phyloP scores from a whole-genome alignment of 2,888 invertebrate species.

The Podabrus alpinus region DNA sequence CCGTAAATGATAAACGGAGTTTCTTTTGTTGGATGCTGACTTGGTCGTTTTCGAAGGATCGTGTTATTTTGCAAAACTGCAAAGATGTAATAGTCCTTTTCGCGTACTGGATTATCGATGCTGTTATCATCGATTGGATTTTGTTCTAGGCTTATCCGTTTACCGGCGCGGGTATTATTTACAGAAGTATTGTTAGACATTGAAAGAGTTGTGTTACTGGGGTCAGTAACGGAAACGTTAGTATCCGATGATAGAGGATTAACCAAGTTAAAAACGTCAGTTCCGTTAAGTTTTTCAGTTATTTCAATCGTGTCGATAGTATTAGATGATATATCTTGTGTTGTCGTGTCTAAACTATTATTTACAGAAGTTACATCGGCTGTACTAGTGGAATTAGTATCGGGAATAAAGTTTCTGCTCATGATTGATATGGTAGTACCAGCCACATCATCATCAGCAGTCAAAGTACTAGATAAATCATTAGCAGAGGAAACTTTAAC shows the following conservation, averaged over 20 bases:
- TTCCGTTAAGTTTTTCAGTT: constrained; percentile 21
- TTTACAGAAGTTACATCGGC: constrained; percentile 3
- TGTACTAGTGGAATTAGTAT: constrained; percentile 16
- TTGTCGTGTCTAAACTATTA: constrained; percentile 16
- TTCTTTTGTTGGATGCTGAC: constrained; percentile 68
- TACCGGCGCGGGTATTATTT: constrained; percentile 39
- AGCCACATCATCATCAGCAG: constrained; percentile 59
- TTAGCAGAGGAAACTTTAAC: constrained; percentile 52
- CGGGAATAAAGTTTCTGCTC: constrained; percentile 55
- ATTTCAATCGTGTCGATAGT: constrained; percentile 34
- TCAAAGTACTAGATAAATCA: constrained; percentile 49
- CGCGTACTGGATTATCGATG: constrained; percentile 50
- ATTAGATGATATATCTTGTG: constrained; percentile 34
- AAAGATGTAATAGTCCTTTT: constrained; percentile 74
- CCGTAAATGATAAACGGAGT: constrained; percentile 76
- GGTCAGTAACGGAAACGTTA: constrained; percentile 17
- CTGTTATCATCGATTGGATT: constrained; percentile 26
- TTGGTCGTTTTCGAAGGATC: constrained; percentile 75
- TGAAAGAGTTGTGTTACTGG: neutral
- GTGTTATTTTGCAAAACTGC: constrained; percentile 80
- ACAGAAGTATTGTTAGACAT: neutral
- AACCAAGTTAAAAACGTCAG: constrained; percentile 17
- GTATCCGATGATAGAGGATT: constrained; percentile 19
- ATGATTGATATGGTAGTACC: constrained; percentile 59
- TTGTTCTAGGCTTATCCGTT: constrained; percentile 39